Evolutionary conservation across 2,888 invertebrate genomes (phyloP).

Genomic region (Erebia epiphron): DNA sequence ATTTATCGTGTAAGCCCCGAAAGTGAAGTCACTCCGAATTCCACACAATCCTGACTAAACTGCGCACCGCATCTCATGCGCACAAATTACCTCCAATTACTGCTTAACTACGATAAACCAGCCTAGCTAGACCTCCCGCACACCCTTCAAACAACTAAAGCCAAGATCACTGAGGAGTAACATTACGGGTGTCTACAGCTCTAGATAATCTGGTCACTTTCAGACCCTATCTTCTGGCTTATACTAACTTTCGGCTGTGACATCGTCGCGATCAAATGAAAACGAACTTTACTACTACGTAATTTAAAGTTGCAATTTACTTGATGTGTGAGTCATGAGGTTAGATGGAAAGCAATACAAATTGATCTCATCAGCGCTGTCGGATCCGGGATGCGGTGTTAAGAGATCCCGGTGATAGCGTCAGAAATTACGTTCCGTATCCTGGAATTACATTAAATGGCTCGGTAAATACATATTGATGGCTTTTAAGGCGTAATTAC

Average conservation of each 20-base stretch:
- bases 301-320: constrained; percentile 58
- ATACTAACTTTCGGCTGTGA: constrained; percentile 58
- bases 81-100: constrained; percentile 67
- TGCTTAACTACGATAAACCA: constrained; percentile 52
- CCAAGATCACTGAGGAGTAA: constrained; percentile 37
- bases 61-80: constrained; percentile 58
- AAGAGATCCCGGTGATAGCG: constrained; percentile 52
- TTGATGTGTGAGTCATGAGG: constrained; percentile 41
- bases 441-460: constrained; percentile 35
- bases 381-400: constrained; percentile 46
- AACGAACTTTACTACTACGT: constrained; percentile 52
- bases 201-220: constrained; percentile 55
- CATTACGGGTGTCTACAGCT: constrained; percentile 44
- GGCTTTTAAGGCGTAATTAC: constrained; percentile 25
- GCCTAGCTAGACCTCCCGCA: constrained; percentile 39
- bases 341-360: constrained; percentile 68
- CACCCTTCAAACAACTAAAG: constrained; percentile 35
- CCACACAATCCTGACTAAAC: constrained; percentile 56
- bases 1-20: constrained; percentile 37
- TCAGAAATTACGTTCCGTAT: constrained; percentile 48
- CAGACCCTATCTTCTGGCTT: constrained; percentile 59
- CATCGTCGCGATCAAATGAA: constrained; percentile 48
- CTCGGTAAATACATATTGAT: constrained; percentile 30
- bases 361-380: constrained; percentile 57
- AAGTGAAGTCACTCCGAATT: constrained; percentile 38